Percentiles rank a stretch among this genome's conserved stretches.
Conservation (phyloP, 2,888 invertebrate species). For the Dexiosoma caninum region DNA sequence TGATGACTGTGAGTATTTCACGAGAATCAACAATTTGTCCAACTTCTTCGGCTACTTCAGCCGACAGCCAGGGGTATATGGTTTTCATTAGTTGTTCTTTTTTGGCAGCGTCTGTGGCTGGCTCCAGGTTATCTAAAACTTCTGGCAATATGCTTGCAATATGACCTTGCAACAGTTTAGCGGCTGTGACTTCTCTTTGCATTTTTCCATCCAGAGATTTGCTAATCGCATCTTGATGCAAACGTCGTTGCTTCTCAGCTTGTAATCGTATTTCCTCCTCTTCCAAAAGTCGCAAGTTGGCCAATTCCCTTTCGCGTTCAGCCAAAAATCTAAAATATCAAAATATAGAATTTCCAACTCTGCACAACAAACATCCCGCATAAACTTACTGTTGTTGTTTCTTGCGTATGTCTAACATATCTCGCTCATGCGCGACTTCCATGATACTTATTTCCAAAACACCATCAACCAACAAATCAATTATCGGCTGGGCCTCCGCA, state of each 20-base stretch:
- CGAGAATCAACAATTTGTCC: slow-evolving; percentile 89
- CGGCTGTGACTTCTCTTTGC: slow-evolving; percentile 88
- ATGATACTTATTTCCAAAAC: slow-evolving; percentile 92
- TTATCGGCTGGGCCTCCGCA: slow-evolving; percentile 91
- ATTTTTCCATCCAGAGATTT: slow-evolving; percentile 84
- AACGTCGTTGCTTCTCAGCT: slow-evolving; percentile 85
- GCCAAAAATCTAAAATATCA: slow-evolving; percentile 71
- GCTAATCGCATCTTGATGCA: slow-evolving; percentile 84
- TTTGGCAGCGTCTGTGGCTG: slow-evolving; percentile 75
- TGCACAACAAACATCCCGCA: neutral
- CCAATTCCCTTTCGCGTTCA: slow-evolving; percentile 88
- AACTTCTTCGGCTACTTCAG: slow-evolving; percentile 88
- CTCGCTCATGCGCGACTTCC: slow-evolving; percentile 96
- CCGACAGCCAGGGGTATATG: slow-evolving; percentile 88
- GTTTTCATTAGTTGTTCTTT: slow-evolving; percentile 83
- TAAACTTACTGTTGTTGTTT: slow-evolving; percentile 79
- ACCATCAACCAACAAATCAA: slow-evolving; percentile 93
- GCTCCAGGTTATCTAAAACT: slow-evolving; percentile 86
- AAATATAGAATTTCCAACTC: neutral
- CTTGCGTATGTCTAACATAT: slow-evolving; percentile 87
- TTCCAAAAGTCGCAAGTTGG: slow-evolving; percentile 88
- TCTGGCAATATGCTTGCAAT: slow-evolving; percentile 91
- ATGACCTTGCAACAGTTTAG: slow-evolving; percentile 90
- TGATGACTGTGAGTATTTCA: slow-evolving; percentile 88
- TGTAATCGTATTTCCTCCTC: slow-evolving; percentile 85